Conservation (phyloP, 2,888 invertebrate species). For the Ctena decussata region DNA sequence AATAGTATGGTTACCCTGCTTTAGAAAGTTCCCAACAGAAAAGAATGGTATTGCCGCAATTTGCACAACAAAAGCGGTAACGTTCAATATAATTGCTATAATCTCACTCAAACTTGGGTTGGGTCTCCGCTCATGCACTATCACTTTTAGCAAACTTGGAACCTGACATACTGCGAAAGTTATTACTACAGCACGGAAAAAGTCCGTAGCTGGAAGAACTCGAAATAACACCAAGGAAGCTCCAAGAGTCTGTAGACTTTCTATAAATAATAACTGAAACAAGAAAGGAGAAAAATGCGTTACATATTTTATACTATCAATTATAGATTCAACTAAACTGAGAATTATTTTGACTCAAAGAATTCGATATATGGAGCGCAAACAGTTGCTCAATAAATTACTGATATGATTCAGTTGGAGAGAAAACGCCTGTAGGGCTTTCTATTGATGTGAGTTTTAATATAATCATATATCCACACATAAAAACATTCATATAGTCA, state of each 20-base stretch:
- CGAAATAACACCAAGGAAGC: slow-evolving; percentile 84
- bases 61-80: slow-evolving; percentile 78
- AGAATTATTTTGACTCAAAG: too few relatives aligned
- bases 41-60: slow-evolving; percentile 73
- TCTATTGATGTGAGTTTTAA: too few relatives aligned
- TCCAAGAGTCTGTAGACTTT: slow-evolving; percentile 80
- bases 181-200: slow-evolving; percentile 84
- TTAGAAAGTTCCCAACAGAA: slow-evolving; percentile 63
- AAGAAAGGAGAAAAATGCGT: too few relatives aligned
- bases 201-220: slow-evolving; percentile 83
- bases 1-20: slow-evolving; percentile 69
- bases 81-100: slow-evolving; percentile 64
- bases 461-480: too few relatives aligned
- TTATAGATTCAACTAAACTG: too few relatives aligned
- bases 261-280: slow-evolving; percentile 76
- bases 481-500: too few relatives aligned
- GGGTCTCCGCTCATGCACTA: slow-evolving; percentile 74
- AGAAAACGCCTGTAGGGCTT: too few relatives aligned
- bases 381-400: too few relatives aligned
- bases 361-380: too few relatives aligned
- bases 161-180: slow-evolving; percentile 83
- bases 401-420: too few relatives aligned
- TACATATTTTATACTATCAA: too few relatives aligned
- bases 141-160: slow-evolving; percentile 83
- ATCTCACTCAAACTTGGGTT: slow-evolving; percentile 70